phyloP scores from a whole-genome alignment of 2,888 invertebrate species.

The Hanleya hanleyi region DNA sequence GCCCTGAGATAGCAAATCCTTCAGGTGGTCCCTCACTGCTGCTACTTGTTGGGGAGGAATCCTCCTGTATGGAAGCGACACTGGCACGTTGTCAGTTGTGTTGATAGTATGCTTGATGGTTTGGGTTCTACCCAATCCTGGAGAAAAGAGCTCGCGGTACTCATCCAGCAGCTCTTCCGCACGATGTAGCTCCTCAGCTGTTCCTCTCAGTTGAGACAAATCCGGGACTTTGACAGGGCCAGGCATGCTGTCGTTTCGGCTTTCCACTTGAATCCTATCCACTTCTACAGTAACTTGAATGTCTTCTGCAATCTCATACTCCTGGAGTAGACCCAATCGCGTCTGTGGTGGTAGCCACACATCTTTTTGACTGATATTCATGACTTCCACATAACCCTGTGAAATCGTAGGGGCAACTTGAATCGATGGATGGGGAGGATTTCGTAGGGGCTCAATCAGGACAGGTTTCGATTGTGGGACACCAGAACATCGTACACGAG shows the following conservation, averaged over 20 bases:
- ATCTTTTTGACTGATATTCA: background rate
- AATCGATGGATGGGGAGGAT: background rate
- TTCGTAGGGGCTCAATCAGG: background rate
- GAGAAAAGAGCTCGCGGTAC: background rate
- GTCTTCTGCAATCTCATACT: background rate
- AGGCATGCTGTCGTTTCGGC: background rate
- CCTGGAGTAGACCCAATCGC: background rate
- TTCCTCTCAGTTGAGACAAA: background rate
- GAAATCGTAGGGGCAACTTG: background rate
- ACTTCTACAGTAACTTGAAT: background rate
- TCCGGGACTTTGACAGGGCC: background rate
- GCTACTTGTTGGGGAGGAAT: background rate
- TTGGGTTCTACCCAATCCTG: background rate
- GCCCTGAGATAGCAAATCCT: background rate
- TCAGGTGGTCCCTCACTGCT: background rate
- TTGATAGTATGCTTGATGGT: background rate
- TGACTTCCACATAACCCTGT: background rate
- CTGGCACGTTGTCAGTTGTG: background rate
- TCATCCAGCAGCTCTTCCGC: background rate
- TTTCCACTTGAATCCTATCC: background rate
- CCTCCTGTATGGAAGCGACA: background rate
- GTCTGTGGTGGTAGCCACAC: background rate
- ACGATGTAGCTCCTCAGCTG: background rate
- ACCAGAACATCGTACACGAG: too few relatives aligned
- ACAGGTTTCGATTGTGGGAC: background rate